Evolutionary conservation across 2,888 invertebrate genomes (phyloP), one percentile per base, ranked within the genome.

Genomic region (Lobophora halterata): DNA sequence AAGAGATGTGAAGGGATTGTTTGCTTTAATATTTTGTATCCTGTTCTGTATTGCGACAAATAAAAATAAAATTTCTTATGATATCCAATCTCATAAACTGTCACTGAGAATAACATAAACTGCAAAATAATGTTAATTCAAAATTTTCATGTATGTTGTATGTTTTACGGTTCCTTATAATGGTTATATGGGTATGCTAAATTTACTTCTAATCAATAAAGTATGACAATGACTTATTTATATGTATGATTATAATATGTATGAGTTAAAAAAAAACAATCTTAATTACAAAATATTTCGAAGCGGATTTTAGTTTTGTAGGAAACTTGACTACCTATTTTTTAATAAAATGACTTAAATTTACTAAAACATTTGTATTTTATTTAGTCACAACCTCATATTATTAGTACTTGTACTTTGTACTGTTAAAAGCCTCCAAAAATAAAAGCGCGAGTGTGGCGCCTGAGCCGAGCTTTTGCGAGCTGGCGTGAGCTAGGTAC

Each of bases 331-430:
- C 79, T 71, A 79, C 73, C 71, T 83, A 85, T 86, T 86, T 78
- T 71, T 83, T 76, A 83, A 81, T 81, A 83, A 83, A 85, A 82
- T 76, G 71, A 81, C 67, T 70, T 74, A 71, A 80, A 82, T 62
- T 36, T 67, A 76, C 65, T 69, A 63, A 62, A 23, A 26, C 16
- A 21, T 1, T 6, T 39, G 24, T 33, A 33, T 44, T 74, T 71
- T 65, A 49, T 60, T 65, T 66, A 33, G 5, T 18, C 21, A 14
- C 10, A 29, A 14, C 3, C 14, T 5, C 3, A 14, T 14, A 3
- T 3, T 14, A 14, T 14, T 14, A 3, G 14, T 14, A 14, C 5
- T 3, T 3, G n/a, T n/a, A n/a, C n/a, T n/a, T n/a, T n/a, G n/a
- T n/a, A n/a, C n/a, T n/a, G n/a, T n/a, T n/a, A n/a, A n/a, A n/a